Conservation (phyloP, 2,113 vertebrate species). For the Tetrao urogallus region DNA sequence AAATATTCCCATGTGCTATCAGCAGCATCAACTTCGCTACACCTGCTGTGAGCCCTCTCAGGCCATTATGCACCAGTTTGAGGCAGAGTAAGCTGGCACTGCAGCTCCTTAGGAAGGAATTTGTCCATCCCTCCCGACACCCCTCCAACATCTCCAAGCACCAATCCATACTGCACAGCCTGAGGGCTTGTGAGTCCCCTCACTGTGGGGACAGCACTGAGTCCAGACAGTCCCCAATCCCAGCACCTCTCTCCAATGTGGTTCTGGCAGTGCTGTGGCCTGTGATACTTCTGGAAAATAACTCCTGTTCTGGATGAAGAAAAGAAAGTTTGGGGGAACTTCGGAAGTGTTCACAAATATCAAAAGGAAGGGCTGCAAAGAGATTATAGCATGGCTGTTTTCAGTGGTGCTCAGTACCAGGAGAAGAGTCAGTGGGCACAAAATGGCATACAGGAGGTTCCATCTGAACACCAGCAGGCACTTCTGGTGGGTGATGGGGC, state of each 20-base stretch:
- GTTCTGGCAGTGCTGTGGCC: background rate
- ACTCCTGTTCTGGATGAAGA: background rate
- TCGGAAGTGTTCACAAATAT: background rate
- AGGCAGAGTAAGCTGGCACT: background rate
- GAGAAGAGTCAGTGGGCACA: background rate
- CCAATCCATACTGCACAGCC: fast-evolving
- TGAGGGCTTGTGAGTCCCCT: background rate
- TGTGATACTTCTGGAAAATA: background rate
- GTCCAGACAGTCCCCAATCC: background rate
- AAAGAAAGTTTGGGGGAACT: background rate
- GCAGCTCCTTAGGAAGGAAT: background rate
- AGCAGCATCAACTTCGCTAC: background rate
- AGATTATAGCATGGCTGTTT: background rate
- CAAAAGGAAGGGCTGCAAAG: background rate
- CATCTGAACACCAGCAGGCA: background rate
- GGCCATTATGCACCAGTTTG: background rate
- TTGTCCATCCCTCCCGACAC: background rate
- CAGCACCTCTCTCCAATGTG: fast-evolving
- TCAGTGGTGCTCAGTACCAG: background rate
- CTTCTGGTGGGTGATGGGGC: fast-evolving
- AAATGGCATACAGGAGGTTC: background rate
- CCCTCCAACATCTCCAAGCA: background rate
- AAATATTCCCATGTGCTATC: fast-evolving
- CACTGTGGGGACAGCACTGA: background rate
- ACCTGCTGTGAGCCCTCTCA: fast-evolving